These are phyloP conservation scores for Sinelater perroti DNA, from an alignment of 2,888 invertebrate genomes.

Conservation along the genomic window DNA sequence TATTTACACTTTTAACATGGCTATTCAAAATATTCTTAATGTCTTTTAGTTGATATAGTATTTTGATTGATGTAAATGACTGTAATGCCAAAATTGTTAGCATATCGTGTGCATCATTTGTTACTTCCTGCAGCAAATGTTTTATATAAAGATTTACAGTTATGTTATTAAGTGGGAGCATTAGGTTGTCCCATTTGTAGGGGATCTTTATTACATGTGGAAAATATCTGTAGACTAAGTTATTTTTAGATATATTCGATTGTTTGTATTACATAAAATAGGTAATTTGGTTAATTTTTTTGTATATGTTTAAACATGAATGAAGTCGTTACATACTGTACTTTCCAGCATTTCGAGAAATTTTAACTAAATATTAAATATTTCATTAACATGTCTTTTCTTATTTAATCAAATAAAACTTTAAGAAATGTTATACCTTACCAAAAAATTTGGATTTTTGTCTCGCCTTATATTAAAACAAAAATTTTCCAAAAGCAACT, in stretches of 20 bases:
- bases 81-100: neutral
- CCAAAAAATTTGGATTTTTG: too few relatives aligned
- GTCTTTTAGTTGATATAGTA: neutral
- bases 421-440: too few relatives aligned
- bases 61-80: neutral
- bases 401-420: conserved; percentile 6
- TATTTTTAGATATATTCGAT: conserved; percentile 26
- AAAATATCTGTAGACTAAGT: conserved; percentile 28
- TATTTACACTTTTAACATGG: neutral
- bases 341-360: conserved; percentile 32
- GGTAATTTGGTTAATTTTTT: conserved; percentile 2
- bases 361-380: conserved; percentile 36
- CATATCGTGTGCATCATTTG: conserved; percentile 10
- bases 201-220: conserved; percentile 9
- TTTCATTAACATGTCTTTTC: conserved; percentile 29
- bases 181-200: conserved; percentile 18
- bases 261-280: conserved; percentile 23
- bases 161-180: conserved; percentile 23
- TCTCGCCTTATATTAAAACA: too few relatives aligned
- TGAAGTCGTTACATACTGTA: conserved; percentile 29
- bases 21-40: neutral
- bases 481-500: too few relatives aligned
- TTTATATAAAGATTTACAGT: conserved; percentile 7
- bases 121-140: neutral
- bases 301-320: conserved; percentile 28